Evolutionary conservation across 2,113 vertebrate species (phyloP).

Genomic region (Rhinopomastus cyanomelas): DNA sequence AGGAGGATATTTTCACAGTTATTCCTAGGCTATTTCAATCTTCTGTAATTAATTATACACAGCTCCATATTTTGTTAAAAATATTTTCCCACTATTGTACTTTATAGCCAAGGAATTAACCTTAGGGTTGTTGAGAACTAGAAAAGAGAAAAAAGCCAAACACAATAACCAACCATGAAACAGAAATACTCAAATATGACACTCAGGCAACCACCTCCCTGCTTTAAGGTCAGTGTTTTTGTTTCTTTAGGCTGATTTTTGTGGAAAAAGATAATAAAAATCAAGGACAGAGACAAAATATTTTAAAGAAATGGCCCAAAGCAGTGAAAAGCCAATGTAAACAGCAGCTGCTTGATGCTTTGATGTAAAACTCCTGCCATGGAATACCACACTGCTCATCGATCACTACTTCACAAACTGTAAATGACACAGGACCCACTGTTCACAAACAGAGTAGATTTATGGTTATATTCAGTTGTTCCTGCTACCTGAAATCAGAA

Average conservation of each 20-base stretch:
- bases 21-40: conserved; percentile 1
- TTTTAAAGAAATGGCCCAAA: background rate
- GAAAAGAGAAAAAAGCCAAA: background rate
- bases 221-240: background rate
- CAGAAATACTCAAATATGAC: background rate
- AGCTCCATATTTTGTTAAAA: background rate
- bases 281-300: background rate
- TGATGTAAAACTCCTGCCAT: background rate
- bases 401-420: background rate
- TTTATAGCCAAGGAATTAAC: background rate
- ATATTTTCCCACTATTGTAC: background rate
- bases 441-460: conserved; percentile 62
- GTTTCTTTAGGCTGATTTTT: background rate
- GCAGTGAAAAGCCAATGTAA: background rate
- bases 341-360: background rate
- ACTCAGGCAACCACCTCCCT: background rate
- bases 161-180: background rate
- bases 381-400: background rate
- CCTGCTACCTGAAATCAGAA: conserved; percentile 75
- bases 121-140: background rate
- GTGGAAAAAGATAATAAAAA: background rate
- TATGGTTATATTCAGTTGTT: conserved; percentile 57
- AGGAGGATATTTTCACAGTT: background rate
- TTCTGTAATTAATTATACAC: conserved; percentile 20
- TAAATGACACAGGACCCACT: background rate